phyloP scores from a whole-genome alignment of 2,888 invertebrate species.

The Chydorus sphaericus region DNA sequence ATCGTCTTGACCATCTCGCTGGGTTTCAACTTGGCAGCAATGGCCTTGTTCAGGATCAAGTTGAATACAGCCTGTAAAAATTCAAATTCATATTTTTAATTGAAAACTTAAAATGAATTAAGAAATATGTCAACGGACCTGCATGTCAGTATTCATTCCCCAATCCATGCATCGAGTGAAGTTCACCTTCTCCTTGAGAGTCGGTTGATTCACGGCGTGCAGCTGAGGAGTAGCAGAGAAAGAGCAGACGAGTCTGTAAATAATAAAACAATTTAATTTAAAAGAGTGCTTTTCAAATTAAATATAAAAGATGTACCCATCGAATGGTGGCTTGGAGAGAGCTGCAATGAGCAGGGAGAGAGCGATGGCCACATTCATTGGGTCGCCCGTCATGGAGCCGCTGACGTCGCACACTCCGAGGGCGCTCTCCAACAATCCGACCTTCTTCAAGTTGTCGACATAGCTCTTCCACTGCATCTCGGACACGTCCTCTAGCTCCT shows the following conservation, averaged over 20 bases:
- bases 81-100: background rate
- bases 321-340: constrained; percentile 16
- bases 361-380: constrained; percentile 19
- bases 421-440: constrained; percentile 15
- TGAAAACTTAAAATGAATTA: background rate
- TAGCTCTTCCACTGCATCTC: constrained; percentile 19
- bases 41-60: constrained; percentile 14
- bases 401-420: constrained; percentile 19
- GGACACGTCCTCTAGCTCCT: constrained; percentile 5
- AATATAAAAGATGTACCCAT: constrained; percentile 15
- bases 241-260: constrained; percentile 12
- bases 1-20: constrained; percentile 18
- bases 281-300: background rate
- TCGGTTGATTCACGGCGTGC: constrained; percentile 5
- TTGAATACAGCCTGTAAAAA: constrained; percentile 16
- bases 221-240: constrained; percentile 16
- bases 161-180: constrained; percentile 14
- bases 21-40: constrained; percentile 13
- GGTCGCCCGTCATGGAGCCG: constrained; percentile 18
- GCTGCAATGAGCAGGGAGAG: constrained; percentile 18
- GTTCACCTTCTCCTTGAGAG: constrained; percentile 14
- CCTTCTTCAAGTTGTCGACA: constrained; percentile 16
- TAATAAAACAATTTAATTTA: too few species aligned
- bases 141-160: constrained; percentile 17
- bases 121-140: background rate